These are phyloP conservation scores for Scaptomyza tumidula DNA, from an alignment of 2,888 invertebrate species.

Conservation along the genomic window DNA sequence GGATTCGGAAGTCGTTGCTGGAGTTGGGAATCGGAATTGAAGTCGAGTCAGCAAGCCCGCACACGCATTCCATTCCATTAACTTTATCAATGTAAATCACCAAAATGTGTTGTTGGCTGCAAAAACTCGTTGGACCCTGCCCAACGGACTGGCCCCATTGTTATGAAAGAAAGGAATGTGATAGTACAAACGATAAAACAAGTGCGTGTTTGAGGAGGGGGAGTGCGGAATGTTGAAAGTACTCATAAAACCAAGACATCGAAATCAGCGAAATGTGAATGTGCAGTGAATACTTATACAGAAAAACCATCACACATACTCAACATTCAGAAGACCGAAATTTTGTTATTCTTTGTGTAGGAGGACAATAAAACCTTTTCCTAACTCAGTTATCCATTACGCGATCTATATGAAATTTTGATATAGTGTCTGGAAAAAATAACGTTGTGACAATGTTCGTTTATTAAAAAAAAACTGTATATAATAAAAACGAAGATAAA, in stretches of 20 bases:
- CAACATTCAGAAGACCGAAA: background rate
- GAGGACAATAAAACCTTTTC: conserved; percentile 15
- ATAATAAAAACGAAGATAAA: no score
- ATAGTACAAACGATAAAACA: conserved; percentile 64
- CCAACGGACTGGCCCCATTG: conserved; percentile 48
- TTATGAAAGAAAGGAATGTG: conserved; percentile 60
- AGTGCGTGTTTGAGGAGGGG: conserved; percentile 58
- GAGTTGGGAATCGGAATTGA: conserved; percentile 46
- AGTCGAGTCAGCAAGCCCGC: conserved; percentile 67
- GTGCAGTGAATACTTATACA: conserved; percentile 22
- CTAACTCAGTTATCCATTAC: conserved; percentile 26
- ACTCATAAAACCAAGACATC: conserved; percentile 58
- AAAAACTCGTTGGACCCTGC: conserved; percentile 29
- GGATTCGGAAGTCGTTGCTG: conserved; percentile 22
- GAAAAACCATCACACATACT: background rate
- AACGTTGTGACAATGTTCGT: background rate
- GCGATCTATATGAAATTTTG: conserved; percentile 19
- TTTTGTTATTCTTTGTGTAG: background rate
- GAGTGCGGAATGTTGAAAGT: conserved; percentile 50
- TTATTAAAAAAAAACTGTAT: no score
- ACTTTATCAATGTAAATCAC: conserved; percentile 79
- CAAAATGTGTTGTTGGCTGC: conserved; percentile 67
- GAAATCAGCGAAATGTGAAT: conserved; percentile 48
- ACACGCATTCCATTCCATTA: conserved; percentile 78
- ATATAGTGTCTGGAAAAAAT: background rate